Evolutionary conservation across 23 tunicate genomes (phyloP), one percentile per base, ranked within the genome.

Genomic region (Diplosoma virens): DNA sequence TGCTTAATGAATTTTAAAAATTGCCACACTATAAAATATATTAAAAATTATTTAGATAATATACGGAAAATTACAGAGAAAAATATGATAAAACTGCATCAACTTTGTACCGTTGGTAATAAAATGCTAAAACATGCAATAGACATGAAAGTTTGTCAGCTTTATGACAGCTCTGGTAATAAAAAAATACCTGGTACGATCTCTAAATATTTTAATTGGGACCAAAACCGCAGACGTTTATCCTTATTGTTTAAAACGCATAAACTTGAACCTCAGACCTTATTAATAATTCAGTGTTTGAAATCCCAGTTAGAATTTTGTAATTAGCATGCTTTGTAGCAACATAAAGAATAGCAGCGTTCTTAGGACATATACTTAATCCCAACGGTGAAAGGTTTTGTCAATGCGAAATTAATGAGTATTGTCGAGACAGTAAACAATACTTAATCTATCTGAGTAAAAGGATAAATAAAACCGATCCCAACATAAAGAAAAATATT

Each of bases 341-440:
- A 2, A 60, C 68, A 24, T 60, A 30, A 60, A 60, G 32, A 60
- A 30, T 60, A 3, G 27, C 68, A 3, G 68, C 68, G 21, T 60
- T 60, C 32, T 11, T 60, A 30, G 68, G 27, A 30, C 2, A 60
- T 26, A 25, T 60, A 24, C 1, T 60, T 18, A 25, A 66, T 3
- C 73, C 73, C 45, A 66, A 32, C 46, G 33, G 73, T 47, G 33
- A 14, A 3, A 21, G 23, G 1, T 66, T 25, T 36, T 66, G 73
- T 36, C 46, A 66, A 66, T 66, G 29, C 3, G 46, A 21, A 2
- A 2, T 66, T 1, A 32, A 66, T 1, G 73, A 66, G 17, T 66
- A 66, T n/a, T 66, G 73, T 36, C 32, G 73, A 66, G 73, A 66
- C 47, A 66, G 73, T 47, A 66, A 66, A 7, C 37, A 66, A 4